Conservation (phyloP, 2,113 vertebrate genomes). For the Protobothrops flavoviridis region DNA sequence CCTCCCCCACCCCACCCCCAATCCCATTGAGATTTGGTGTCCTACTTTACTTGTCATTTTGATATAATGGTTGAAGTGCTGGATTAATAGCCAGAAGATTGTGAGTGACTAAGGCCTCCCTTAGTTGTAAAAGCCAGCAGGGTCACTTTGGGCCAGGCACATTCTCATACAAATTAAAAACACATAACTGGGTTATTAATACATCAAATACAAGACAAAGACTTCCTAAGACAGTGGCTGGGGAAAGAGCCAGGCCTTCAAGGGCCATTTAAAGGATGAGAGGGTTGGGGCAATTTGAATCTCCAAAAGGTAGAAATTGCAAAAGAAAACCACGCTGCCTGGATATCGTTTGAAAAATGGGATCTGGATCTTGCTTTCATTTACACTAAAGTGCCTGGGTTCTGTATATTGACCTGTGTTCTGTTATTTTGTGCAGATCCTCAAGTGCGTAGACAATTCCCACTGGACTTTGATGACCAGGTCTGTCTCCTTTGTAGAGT, state of each 20-base stretch:
- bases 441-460: conserved; percentile 63
- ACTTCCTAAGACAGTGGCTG: background rate
- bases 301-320: background rate
- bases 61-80: background rate
- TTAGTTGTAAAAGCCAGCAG: background rate
- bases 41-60: background rate
- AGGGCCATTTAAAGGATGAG: background rate
- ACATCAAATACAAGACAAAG: background rate
- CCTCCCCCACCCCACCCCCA: too few relatives aligned
- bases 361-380: background rate
- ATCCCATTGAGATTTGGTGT: background rate
- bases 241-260: background rate
- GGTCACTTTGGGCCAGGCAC: background rate
- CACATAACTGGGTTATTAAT: background rate
- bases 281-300: background rate
- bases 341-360: background rate
- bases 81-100: background rate
- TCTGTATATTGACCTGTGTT: background rate
- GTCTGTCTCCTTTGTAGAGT: conserved; percentile 34
- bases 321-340: background rate
- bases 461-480: conserved; percentile 67
- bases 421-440: conserved; percentile 61
- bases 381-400: background rate
- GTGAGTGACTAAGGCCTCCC: background rate
- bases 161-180: background rate